Percentiles rank a stretch among this genome's conserved stretches.
phyloP scores from a whole-genome alignment of 2,888 invertebrate species.

The Ophion costatus region DNA sequence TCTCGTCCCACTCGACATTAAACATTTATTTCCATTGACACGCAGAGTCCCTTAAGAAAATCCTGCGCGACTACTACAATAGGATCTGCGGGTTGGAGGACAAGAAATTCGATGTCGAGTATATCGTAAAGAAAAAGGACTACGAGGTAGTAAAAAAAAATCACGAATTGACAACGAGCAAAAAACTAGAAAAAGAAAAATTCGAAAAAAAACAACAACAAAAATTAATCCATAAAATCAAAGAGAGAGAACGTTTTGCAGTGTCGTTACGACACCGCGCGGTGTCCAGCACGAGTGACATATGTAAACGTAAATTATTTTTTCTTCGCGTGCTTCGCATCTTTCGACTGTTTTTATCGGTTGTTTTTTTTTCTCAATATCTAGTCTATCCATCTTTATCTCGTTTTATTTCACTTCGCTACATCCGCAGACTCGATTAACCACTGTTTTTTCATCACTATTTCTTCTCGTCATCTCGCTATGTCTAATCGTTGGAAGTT shows the following conservation, averaged over 20 bases:
- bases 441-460: too few relatives aligned
- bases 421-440: too few relatives aligned
- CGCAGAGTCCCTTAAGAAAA: constrained; percentile 90
- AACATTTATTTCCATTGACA: constrained; percentile 63
- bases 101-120: constrained; percentile 99
- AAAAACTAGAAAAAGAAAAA: constrained; percentile 51
- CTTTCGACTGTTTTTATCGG: constrained; percentile 60
- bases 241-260: constrained; percentile 44
- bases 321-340: constrained; percentile 66
- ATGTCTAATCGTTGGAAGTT: too few relatives aligned
- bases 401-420: constrained; percentile 21
- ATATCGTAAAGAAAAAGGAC: constrained; percentile 99
- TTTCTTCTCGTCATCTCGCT: too few relatives aligned
- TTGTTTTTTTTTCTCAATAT: constrained; percentile 53
- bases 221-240: constrained; percentile 34
- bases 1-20: constrained; percentile 56
- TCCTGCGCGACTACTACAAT: constrained; percentile 93
- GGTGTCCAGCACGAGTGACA: constrained; percentile 63
- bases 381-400: not conserved
- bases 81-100: constrained; percentile 96
- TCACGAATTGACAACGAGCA: constrained; percentile 40
- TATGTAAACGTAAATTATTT: constrained; percentile 54
- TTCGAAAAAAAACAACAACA: constrained; percentile 37
- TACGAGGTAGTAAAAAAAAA: constrained; percentile 90
- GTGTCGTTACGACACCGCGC: constrained; percentile 64